Conservation (phyloP, 2,888 invertebrate genomes). For the Drosophila cracens region DNA sequence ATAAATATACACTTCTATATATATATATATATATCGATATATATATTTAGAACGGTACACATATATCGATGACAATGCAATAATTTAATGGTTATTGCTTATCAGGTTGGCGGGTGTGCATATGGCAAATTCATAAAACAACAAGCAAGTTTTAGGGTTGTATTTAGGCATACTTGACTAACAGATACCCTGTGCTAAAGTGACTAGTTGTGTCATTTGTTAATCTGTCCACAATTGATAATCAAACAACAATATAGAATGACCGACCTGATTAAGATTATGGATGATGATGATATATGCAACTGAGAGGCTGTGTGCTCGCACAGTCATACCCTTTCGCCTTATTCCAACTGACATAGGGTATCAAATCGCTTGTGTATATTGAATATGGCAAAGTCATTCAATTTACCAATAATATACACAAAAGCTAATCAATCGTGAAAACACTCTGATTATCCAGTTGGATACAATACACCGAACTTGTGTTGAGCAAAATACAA, state of each 20-base stretch:
- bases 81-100: constrained; percentile 10
- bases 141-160: not conserved
- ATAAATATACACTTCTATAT: not conserved
- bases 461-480: not conserved
- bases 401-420: not conserved
- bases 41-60: constrained; percentile 4
- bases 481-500: not conserved
- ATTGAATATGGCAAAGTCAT: not conserved
- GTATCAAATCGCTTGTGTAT: not conserved
- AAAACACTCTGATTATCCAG: not conserved
- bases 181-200: constrained; percentile 11
- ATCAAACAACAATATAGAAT: not conserved
- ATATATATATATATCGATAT: not conserved
- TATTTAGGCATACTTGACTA: not conserved
- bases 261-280: not conserved
- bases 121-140: constrained; percentile 2
- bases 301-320: not conserved
- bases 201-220: not conserved
- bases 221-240: not conserved
- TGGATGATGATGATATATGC: not conserved
- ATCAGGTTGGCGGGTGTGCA: constrained; percentile 13
- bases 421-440: constrained; percentile 1
- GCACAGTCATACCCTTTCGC: too few species aligned
- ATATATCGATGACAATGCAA: constrained; percentile 11
- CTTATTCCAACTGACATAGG: not conserved